Evolutionary conservation across 2,113 vertebrate genomes (phyloP).

Genomic region (Dolichotis patagonum): DNA sequence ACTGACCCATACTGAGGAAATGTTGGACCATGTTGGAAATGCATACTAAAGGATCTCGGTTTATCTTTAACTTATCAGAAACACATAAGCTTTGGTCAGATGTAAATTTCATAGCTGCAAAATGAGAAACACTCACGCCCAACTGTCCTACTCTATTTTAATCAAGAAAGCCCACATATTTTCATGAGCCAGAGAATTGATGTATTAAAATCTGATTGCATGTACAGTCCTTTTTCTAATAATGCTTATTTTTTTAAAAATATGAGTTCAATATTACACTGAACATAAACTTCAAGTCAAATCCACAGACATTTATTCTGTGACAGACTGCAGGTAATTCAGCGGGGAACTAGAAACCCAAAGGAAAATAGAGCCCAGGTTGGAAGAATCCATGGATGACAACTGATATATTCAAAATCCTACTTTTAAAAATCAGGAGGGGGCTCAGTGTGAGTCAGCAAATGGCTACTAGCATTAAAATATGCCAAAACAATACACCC

Average conservation of each 20-base stretch:
- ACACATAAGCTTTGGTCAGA: constrained; percentile 63
- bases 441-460: constrained; percentile 39
- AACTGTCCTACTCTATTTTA: neutral
- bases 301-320: constrained; percentile 8
- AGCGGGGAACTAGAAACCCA: neutral
- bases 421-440: constrained; percentile 19
- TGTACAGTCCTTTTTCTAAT: neutral
- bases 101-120: constrained; percentile 55
- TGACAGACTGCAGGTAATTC: neutral
- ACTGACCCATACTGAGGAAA: constrained; percentile 13
- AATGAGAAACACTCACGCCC: constrained; percentile 11
- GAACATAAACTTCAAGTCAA: constrained; percentile 27
- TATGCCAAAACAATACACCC: constrained; percentile 35
- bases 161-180: neutral
- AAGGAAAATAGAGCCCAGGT: neutral
- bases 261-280: constrained; percentile 59
- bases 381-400: neutral
- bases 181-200: neutral
- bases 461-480: constrained; percentile 18
- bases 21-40: neutral
- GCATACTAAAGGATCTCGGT: neutral
- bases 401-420: constrained; percentile 47
- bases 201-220: neutral
- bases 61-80: constrained; percentile 35
- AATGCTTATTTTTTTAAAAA: neutral